phyloP scores from a whole-genome alignment of 2,797 vertebrate species.

The Alca torda region DNA sequence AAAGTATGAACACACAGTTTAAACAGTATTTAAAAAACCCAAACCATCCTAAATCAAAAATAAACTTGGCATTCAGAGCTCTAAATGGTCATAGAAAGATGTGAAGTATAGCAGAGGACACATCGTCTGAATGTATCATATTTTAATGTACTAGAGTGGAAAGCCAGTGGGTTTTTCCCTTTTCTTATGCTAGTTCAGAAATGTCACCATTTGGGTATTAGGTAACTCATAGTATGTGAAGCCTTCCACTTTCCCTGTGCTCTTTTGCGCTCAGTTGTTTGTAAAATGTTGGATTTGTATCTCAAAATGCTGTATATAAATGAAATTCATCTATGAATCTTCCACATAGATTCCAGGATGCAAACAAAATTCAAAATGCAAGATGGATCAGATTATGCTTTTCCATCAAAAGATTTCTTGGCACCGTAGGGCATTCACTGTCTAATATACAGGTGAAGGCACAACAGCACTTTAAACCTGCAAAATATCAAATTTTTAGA shows the following conservation, averaged over 20 bases:
- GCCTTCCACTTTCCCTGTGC: background rate
- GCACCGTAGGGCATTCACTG: background rate
- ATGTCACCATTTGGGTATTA: background rate
- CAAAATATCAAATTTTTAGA: background rate
- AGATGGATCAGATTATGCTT: background rate
- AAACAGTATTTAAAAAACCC: background rate
- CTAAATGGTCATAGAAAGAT: background rate
- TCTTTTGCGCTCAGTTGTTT: background rate
- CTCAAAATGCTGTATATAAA: background rate
- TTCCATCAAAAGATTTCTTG: background rate
- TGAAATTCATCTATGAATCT: background rate
- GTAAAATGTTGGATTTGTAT: background rate
- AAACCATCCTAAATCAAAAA: background rate
- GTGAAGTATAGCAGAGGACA: background rate
- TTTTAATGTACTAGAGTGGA: background rate
- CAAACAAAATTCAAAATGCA: background rate
- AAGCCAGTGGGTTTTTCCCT: background rate
- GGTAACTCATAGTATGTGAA: background rate
- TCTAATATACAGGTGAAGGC: background rate
- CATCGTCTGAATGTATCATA: background rate
- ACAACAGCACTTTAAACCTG: background rate
- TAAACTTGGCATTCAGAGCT: background rate
- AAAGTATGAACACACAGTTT: background rate
- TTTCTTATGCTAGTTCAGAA: background rate
- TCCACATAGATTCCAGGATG: background rate